phyloP scores from a whole-genome alignment of 1,140 invertebrate genomes.

The Polypedilum vanderplanki region DNA sequence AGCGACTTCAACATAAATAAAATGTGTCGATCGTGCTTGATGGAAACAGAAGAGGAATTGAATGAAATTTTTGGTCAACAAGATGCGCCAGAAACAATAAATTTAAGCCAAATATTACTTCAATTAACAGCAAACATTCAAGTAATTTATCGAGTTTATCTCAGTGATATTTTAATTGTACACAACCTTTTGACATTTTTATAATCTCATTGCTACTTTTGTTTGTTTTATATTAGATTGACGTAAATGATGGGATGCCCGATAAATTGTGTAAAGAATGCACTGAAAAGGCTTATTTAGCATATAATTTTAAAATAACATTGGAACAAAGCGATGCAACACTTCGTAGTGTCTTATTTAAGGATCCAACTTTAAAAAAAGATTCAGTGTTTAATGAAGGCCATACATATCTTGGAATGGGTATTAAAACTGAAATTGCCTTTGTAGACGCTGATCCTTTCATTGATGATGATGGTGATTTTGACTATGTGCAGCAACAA shows the following conservation, averaged over 20 bases:
- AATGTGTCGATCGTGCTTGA: constrained; percentile 8
- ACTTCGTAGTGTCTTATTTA: neutral
- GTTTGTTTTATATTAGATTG: neutral
- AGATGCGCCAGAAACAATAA: neutral
- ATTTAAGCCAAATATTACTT: neutral
- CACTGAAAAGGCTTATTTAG: neutral
- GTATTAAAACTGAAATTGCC: neutral
- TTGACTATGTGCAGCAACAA: constrained; percentile 1
- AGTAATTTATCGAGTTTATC: neutral
- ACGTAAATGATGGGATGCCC: constrained; percentile 21
- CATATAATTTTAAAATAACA: constrained; percentile 2
- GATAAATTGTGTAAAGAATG: constrained; percentile 24
- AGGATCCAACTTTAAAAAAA: constrained; percentile 1
- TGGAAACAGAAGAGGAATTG: neutral
- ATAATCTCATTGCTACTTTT: neutral
- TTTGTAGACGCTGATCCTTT: constrained; percentile 22
- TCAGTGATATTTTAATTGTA: neutral
- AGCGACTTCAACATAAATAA: neutral
- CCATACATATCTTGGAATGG: neutral
- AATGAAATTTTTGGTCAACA: neutral
- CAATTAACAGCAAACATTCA: constrained; percentile 15
- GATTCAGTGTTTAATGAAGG: neutral
- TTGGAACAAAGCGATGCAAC: constrained; percentile 27
- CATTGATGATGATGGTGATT: constrained; percentile 27
- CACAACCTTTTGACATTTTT: neutral